A percentile compares a stretch with the other conserved stretches of the same genome.
Evolutionary conservation across 2,113 vertebrate species (phyloP).

Genomic region (Sinocyclocheilus grahami): DNA sequence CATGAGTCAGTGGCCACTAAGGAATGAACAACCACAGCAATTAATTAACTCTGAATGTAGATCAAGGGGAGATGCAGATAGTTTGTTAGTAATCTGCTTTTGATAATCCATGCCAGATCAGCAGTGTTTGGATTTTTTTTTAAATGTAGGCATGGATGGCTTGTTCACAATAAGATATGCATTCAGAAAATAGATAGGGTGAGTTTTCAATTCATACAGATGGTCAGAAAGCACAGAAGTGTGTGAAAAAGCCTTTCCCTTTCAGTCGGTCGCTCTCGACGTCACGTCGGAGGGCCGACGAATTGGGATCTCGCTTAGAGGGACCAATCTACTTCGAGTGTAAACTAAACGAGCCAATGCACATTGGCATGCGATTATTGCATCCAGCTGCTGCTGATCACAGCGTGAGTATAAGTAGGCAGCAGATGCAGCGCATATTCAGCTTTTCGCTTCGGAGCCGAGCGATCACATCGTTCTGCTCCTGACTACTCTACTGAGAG

Average conservation of each 20-base stretch:
- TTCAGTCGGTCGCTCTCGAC: no score
- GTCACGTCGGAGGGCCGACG: no score
- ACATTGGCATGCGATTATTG: no score
- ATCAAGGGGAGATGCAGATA: slow-evolving; percentile 45
- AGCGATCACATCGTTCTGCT: no score
- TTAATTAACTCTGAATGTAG: slow-evolving; percentile 55
- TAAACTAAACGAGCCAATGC: no score
- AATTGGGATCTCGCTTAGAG: no score
- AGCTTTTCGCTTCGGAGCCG: no score
- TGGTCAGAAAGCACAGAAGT: background rate
- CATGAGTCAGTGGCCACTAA: slow-evolving; percentile 49
- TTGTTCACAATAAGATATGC: background rate
- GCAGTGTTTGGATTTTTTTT: background rate
- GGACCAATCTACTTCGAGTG: no score
- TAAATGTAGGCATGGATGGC: background rate
- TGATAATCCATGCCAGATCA: slow-evolving; percentile 27
- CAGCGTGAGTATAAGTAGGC: no score
- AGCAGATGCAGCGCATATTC: no score
- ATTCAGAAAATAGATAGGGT: background rate
- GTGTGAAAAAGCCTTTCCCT: background rate
- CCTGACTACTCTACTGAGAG: no score
- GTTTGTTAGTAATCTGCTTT: slow-evolving; percentile 44
- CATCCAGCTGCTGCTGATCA: no score
- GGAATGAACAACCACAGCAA: slow-evolving; percentile 45
- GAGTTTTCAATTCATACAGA: background rate